Conservation (phyloP, 1,140 invertebrate species). For the Bombus sibiricus region DNA sequence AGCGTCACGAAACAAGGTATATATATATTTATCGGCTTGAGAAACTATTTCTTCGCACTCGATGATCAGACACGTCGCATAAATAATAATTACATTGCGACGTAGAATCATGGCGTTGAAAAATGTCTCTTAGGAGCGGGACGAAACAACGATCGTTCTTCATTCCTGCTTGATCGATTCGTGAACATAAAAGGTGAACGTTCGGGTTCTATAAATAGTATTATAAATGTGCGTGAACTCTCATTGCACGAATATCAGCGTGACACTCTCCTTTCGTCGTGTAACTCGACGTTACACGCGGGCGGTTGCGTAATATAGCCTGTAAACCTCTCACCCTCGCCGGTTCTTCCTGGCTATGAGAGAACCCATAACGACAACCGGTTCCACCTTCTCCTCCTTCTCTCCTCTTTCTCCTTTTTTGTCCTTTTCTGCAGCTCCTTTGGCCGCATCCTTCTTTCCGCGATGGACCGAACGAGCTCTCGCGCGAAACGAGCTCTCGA, state of each 20-base stretch:
- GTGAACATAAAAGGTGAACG: slow-evolving; percentile 39
- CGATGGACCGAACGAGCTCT: slow-evolving; percentile 7
- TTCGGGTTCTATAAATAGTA: slow-evolving; percentile 58
- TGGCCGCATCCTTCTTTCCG: slow-evolving; percentile 23
- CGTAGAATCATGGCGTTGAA: not conserved
- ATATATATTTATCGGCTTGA: not conserved
- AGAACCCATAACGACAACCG: slow-evolving; percentile 59
- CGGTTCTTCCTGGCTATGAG: slow-evolving; percentile 61
- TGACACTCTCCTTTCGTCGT: slow-evolving; percentile 58
- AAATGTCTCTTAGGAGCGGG: not conserved
- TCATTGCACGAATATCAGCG: slow-evolving; percentile 44
- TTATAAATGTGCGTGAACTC: slow-evolving; percentile 42
- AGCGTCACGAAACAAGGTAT: no score
- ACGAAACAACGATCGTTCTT: slow-evolving; percentile 3
- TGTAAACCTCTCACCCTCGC: slow-evolving; percentile 64
- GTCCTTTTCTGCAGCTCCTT: slow-evolving; percentile 29
- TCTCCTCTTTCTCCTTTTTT: slow-evolving; percentile 20
- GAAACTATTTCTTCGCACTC: slow-evolving; percentile 30
- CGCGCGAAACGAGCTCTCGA: not conserved
- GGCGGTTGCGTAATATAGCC: slow-evolving; percentile 59
- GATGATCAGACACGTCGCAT: not conserved
- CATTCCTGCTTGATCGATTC: not conserved
- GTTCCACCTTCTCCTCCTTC: slow-evolving; percentile 48
- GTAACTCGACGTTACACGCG: slow-evolving; percentile 33
- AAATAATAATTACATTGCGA: slow-evolving; percentile 43